phyloP scores from a whole-genome alignment of 2,113 vertebrate genomes.

The Pygathrix nemaeus region DNA sequence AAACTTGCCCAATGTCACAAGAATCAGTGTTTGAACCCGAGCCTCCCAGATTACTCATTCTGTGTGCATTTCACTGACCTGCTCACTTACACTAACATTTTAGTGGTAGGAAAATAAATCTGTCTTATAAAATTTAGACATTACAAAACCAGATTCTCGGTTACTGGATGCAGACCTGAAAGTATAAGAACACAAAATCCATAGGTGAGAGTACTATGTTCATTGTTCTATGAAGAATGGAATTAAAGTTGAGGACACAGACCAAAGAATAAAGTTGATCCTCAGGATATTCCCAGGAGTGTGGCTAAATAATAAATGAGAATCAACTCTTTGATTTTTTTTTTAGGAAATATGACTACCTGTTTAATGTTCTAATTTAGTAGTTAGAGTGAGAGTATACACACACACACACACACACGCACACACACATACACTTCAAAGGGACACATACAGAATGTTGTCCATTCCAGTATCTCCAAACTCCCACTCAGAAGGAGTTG shows the following conservation, averaged over 20 bases:
- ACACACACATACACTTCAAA: background rate
- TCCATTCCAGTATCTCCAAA: background rate
- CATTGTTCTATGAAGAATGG: background rate
- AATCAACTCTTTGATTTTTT: constrained; percentile 14
- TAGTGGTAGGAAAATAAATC: background rate
- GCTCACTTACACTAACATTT: background rate
- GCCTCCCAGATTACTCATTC: background rate
- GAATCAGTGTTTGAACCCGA: background rate
- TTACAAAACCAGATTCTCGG: background rate
- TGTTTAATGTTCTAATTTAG: background rate
- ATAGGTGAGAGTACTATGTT: background rate
- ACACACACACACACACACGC: background rate
- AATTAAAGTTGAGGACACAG: background rate
- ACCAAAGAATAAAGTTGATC: background rate
- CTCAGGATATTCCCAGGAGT: background rate
- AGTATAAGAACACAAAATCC: background rate
- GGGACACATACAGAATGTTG: background rate
- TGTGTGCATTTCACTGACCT: background rate
- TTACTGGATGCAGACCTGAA: background rate
- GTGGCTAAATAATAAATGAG: background rate
- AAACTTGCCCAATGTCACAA: background rate
- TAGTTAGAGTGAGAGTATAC: background rate
- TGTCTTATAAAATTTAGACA: background rate
- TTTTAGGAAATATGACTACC: background rate
- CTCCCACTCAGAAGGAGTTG: background rate